A percentile compares a stretch with the other conserved stretches of the same genome.
Evolutionary conservation across 2,888 invertebrate species (phyloP).

Genomic region (Parasteatoda lunata): DNA sequence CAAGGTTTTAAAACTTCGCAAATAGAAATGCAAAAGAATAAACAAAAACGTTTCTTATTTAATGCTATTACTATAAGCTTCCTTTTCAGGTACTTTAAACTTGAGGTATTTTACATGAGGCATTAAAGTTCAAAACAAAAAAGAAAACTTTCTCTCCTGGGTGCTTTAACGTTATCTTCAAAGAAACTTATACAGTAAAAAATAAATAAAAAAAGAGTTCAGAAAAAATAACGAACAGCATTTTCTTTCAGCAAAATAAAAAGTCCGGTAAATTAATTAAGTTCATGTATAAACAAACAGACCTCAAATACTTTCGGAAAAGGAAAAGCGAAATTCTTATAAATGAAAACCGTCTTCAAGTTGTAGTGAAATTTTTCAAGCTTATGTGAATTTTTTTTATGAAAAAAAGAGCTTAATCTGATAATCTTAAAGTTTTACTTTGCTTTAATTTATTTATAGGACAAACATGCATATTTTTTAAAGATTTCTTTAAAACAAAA

Average conservation of each 20-base stretch:
- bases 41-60: conserved; percentile 13
- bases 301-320: conserved; percentile 18
- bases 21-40: conserved; percentile 15
- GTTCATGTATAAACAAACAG: conserved; percentile 28
- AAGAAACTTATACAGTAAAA: conserved; percentile 8
- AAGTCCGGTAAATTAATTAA: conserved; percentile 41
- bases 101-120: conserved; percentile 27
- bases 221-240: neutral
- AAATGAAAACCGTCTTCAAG: conserved; percentile 6
- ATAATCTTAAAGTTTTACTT: neutral
- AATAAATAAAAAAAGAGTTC: neutral
- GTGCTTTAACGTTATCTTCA: conserved; percentile 7
- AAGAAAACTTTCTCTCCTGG: neutral
- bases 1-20: neutral
- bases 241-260: conserved; percentile 4
- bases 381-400: no score
- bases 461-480: neutral
- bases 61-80: conserved; percentile 41
- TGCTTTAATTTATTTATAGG: neutral
- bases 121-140: conserved; percentile 29
- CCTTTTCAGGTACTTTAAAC: conserved; percentile 29
- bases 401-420: neutral
- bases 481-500: no score
- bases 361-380: neutral
- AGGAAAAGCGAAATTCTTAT: neutral